Evolutionary conservation across 1,140 invertebrate species (phyloP), one percentile per base, ranked within the genome.

Genomic region (Hylaeus anthracinus): DNA sequence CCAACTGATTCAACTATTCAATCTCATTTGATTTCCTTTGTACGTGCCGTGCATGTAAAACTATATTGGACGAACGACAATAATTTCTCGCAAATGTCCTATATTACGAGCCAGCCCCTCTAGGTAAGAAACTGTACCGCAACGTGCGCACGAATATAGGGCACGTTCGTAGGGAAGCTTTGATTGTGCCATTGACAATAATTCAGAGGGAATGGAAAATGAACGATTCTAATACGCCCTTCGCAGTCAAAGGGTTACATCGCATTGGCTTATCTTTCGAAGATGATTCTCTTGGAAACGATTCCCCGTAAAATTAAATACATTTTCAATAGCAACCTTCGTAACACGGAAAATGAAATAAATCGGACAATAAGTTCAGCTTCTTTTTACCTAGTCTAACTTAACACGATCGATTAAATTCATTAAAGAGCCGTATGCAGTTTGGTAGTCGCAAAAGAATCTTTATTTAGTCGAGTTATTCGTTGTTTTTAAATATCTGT

Each of bases 1-100:
- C 58, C 83, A 53, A 15, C 45, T 66, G 72, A 60, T 75, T 69
- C 73, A 5, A 71, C 74, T 67, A 69, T 79, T 78, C 76, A 69
- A 72, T 69, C 79, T 83, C 76, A 77, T 82, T 79, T 84, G 74
- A 82, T 81, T 83, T 79, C 77, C 76, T 70, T 72, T 61, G 53
- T 78, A 83, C 76, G 79, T 82, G 75, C 66, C 80, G 80, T n/a
- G 55, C 80, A 79, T 71, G 64, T 51, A 72, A 80, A 64, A 81
- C 14, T 48, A 15, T 39, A 65, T 67, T 61, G 64, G 65, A 67
- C 48, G 55, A 39, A 37, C 45, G 72, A 74, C 79, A 74, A 80
- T 80, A 80, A 80, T 74, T 75, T 61, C 72, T 43, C 64, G 55
- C 37, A n/a, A 75, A 43, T 12, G 72, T 12, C n/a, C 63, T 58